Evolutionary conservation across 2,113 vertebrate genomes (phyloP), one percentile per base, ranked within the genome.

Genomic region (Microcebus jonahi): DNA sequence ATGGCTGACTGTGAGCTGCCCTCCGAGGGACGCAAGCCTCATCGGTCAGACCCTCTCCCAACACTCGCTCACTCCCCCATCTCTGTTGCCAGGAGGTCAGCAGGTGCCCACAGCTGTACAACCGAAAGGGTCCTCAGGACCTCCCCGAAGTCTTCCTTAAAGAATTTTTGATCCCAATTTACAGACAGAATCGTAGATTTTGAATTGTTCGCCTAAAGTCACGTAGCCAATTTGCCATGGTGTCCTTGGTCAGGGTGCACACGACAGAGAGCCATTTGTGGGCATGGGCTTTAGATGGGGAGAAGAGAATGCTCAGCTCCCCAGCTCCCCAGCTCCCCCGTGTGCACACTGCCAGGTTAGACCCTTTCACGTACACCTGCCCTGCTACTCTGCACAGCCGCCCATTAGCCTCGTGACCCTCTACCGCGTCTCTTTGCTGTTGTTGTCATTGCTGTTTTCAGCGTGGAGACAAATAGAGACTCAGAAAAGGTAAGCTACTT

Each of bases 201-300:
- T 55, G 17, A 73, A 67, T 39, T 29, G 45, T 20, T 67, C 67
- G 55, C 73, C 63, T 88, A 9, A 42, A 77, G 11, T 71, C 50
- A n/a, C 29, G 1, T 5, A 17, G 76, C 10, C 31, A 63, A 55
- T 61, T 55, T 36, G 55, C 6, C 12, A 21, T 36, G 39, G 21
- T 70, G 42, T 34, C 68, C 75, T 48, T 13, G 59, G 63, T 53
- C 1, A 0, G 55, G 8, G 10, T 1, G 4, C 39, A 5, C 31
- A 42, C 4, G 0, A 36, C 36, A 63, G 17, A 1, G 39, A 81
- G 61, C 34, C 39, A 8, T 50, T 34, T 68, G 67, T 5, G 84
- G 63, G 31, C 10, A 2, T 1, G 12, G 34, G 15, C 9, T 86
- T 63, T 45, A 34, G 80, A 57, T 0, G 4, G 4, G 0, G 17